A percentile compares a stretch with the other conserved stretches of the same genome.
These are phyloP conservation scores for Lochmaea capreae DNA, from an alignment of 2,888 invertebrate species.

Conservation along the genomic window DNA sequence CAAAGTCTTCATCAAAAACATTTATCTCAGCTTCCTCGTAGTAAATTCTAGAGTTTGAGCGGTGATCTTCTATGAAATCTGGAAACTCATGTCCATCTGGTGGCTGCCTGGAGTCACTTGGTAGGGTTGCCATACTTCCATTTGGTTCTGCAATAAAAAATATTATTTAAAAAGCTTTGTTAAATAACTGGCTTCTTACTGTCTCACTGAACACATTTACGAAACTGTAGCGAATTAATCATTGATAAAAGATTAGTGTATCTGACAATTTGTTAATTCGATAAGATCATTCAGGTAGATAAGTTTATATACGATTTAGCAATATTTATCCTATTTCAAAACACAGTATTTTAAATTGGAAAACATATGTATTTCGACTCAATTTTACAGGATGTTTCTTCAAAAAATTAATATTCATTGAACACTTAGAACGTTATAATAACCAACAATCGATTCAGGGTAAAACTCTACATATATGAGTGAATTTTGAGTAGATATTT, in stretches of 20 bases:
- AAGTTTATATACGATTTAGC: background rate
- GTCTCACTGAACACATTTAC: conserved; percentile 6
- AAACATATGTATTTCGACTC: too few species aligned
- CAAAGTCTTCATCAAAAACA: conserved; percentile 23
- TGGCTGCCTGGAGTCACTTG: conserved; percentile 78
- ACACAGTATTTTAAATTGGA: background rate
- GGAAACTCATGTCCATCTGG: conserved; percentile 88
- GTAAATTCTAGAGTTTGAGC: conserved; percentile 33
- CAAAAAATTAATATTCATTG: too few species aligned
- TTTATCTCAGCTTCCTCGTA: conserved; percentile 32
- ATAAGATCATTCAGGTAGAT: conserved; percentile 30
- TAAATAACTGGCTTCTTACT: conserved; percentile 10
- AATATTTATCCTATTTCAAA: background rate
- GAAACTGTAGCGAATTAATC: conserved; percentile 16
- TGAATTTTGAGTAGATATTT: too few species aligned
- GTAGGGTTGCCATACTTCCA: conserved; percentile 67
- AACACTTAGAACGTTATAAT: too few species aligned
- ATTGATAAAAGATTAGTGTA: conserved; percentile 15
- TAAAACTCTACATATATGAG: too few species aligned
- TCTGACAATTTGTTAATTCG: conserved; percentile 13
- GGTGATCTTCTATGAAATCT: conserved; percentile 72
- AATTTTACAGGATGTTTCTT: background rate
- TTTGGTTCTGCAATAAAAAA: conserved; percentile 57
- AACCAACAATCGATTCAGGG: too few species aligned
- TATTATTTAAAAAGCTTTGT: conserved; percentile 10